Base-by-base conservation (phyloP, 2,888 invertebrate species). In the Papilio protenor region DNA sequence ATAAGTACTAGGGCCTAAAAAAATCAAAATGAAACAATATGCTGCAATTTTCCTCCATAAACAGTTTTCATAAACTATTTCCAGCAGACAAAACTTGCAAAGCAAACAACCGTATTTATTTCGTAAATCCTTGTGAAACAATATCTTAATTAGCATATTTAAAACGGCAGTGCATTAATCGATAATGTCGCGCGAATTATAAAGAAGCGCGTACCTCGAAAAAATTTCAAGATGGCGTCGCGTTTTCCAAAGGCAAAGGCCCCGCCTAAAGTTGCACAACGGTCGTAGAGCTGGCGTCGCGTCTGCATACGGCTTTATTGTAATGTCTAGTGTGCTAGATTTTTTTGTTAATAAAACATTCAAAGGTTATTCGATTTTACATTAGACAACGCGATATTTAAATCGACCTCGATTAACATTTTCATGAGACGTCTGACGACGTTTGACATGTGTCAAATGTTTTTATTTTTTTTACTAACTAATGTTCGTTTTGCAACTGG, bases 221-320 rank as follows among this genome's bases (percentile, higher is more conserved):
- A 77, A 77, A 75, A 69, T 59, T 76, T 49, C 72, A 78, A 78
- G 73, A 78, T 78, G 78, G 78, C 78, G 78, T 75, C 78, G 78
- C 55, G 16, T 78, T 73, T 75, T 73, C 78, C 78, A 66, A 76
- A 78, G 73, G 75, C 78, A 66, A 78, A 78, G 75, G 75, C 78
- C 78, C 78, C 78, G 78, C 78, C 78, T 78, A 78, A 76, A 66
- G 57, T 78, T 78, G 78, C 75, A 78, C 64, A 78, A 78, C 64
- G 64, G 64, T 57, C 55, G 70, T 23, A 18, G 71, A 71, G 71
- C 52, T 71, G 78, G 57, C 73, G 73, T 23, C 66, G 72, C 75
- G 78, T 70, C 78, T 78, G 78, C 78, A 77, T 78, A 75, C 76
- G 66, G 61, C 72, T 66, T 69, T 69, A 70, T 77, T 64, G 74